Base-by-base conservation (phyloP, 2,797 vertebrate species). In the Parauchenoglanis ngamensis region DNA sequence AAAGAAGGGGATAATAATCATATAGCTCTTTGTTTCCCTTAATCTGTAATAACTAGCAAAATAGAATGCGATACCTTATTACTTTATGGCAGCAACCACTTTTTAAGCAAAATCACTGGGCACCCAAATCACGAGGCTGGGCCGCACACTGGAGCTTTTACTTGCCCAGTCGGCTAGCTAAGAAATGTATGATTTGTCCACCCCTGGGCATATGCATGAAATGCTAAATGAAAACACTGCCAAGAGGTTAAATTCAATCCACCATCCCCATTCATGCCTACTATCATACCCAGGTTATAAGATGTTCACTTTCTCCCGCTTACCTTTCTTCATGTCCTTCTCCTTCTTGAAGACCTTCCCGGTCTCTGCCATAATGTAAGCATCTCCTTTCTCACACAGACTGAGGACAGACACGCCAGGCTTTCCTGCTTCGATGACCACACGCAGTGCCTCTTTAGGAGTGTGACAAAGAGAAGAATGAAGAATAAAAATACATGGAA, bases 251-350 rank as follows among this genome's bases (percentile, higher is more conserved):
- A 40, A 11, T 35, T 59, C 23, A 15, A 59, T 21, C 54, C 56
- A 46, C 52, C 17, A 2, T 61, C 3, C 3, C 40, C 40, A 73
- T 46, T 75, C 72, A 57, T 77, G 59, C 61, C 80, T 10, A 46
- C 49, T 31, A 40, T 87, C 28, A 68, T n/a, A 83, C 59, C 77
- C 21, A 49, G 49, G 54, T 21, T 46, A 12, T 63, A 46, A 46
- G 13, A 49, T 13, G 12, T 76, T 46, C 25, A 28, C 7, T 49
- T 13, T 73, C 10, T n/a, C n/a, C 35, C 19, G 7, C 82, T 75
- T 68, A 98, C 98, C 98, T 97, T 99, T 99, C 91, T 99, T 99
- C 96, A 99, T 98, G 72, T 99, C 98, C 70, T 99, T 99, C 88
- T 99, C 98, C 94, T 97, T 99, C 93, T 98, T 99, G 95, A 99